Evolutionary conservation across 2,888 invertebrate species (phyloP).

Genomic region (Cheilosia vulpina): DNA sequence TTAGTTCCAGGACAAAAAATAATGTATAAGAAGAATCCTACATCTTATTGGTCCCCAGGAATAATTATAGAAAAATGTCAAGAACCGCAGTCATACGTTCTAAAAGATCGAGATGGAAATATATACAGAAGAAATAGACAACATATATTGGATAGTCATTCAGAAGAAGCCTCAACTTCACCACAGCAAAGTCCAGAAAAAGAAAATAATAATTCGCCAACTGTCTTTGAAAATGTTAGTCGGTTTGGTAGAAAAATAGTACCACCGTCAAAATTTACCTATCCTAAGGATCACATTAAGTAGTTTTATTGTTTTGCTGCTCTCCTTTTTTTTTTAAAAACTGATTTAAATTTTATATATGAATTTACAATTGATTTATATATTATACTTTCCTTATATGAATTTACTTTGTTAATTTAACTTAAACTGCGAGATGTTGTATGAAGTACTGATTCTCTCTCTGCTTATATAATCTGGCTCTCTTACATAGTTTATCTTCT

Average conservation of each 20-base stretch:
- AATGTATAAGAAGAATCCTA: constrained; percentile 38
- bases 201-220: constrained; percentile 3
- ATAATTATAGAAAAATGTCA: constrained; percentile 33
- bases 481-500: too few species aligned
- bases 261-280: constrained; percentile 10
- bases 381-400: too few species aligned
- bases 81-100: constrained; percentile 45
- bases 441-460: too few species aligned
- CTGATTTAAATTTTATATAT: background rate
- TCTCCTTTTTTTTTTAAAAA: background rate
- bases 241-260: constrained; percentile 26
- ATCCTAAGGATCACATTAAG: constrained; percentile 21
- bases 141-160: constrained; percentile 25
- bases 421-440: too few species aligned
- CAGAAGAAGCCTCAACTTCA: background rate
- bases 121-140: constrained; percentile 38
- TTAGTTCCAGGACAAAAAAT: constrained; percentile 43
- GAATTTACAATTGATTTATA: background rate
- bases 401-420: too few species aligned
- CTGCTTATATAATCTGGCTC: too few species aligned
- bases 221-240: constrained; percentile 20
- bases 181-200: background rate
- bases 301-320: constrained; percentile 40
- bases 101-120: constrained; percentile 27
- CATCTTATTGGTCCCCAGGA: constrained; percentile 34